These are phyloP conservation scores for Polyergus mexicanus DNA, from an alignment of 1,140 invertebrate species.

Conservation along the genomic window DNA sequence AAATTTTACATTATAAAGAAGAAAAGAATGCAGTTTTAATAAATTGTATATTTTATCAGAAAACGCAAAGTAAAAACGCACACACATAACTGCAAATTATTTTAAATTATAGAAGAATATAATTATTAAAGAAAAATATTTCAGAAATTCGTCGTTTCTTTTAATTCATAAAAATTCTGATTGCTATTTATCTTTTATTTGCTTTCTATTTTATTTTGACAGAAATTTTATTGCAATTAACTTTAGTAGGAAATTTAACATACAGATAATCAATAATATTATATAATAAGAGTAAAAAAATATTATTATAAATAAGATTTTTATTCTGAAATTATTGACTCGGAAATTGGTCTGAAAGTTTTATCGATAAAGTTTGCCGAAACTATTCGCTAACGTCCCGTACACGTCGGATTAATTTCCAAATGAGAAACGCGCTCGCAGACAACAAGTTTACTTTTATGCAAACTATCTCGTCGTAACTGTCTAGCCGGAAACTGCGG, in stretches of 20 bases:
- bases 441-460: constrained; percentile 27
- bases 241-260: neutral
- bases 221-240: neutral
- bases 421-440: constrained; percentile 38
- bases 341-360: neutral
- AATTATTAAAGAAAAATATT: neutral
- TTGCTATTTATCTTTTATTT: neutral
- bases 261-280: neutral
- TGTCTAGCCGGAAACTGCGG: constrained; percentile 29
- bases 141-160: neutral
- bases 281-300: neutral
- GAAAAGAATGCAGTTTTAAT: neutral
- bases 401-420: constrained; percentile 25
- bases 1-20: neutral
- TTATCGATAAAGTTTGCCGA: constrained; percentile 21
- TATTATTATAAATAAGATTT: neutral
- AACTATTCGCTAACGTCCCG: constrained; percentile 33
- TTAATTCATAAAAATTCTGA: neutral
- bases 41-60: neutral
- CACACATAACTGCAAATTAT: neutral
- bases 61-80: neutral
- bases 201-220: neutral
- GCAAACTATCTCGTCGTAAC: constrained; percentile 36
- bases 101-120: neutral
- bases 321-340: constrained; percentile 16